These are phyloP conservation scores for Bufo gargarizans DNA, from an alignment of 2,113 vertebrate genomes.

Conservation along the genomic window DNA sequence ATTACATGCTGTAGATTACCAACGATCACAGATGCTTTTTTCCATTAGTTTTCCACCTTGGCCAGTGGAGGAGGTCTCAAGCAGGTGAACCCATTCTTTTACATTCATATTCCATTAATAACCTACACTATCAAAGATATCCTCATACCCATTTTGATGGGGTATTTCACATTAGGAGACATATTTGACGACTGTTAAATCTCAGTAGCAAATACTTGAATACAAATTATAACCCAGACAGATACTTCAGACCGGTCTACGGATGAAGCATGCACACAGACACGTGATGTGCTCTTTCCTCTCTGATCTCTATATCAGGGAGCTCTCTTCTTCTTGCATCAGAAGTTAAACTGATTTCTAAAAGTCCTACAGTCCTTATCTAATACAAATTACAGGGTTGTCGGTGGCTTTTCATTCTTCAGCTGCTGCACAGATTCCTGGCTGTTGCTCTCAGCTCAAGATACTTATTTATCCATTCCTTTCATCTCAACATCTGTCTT, in stretches of 20 bases:
- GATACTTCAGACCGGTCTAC: background rate
- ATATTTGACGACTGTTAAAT: too few species aligned
- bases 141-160: too few species aligned
- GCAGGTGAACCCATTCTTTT: too few species aligned
- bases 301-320: background rate
- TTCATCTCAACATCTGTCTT: conserved; percentile 18
- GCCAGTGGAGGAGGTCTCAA: too few species aligned
- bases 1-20: too few species aligned
- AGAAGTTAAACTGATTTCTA: background rate
- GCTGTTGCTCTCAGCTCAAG: background rate
- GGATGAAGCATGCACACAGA: background rate
- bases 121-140: too few species aligned
- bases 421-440: background rate
- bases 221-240: background rate
- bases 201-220: background rate
- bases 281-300: background rate
- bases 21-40: too few species aligned
- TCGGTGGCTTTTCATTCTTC: conserved; percentile 10
- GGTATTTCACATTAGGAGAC: too few species aligned
- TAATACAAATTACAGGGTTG: conserved; percentile 5
- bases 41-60: too few species aligned
- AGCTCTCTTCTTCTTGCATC: background rate
- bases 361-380: background rate
- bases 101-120: too few species aligned
- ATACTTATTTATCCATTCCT: conserved; percentile 24